phyloP scores from a whole-genome alignment of 2,797 vertebrate species.

The Thripadectes ignobilis region DNA sequence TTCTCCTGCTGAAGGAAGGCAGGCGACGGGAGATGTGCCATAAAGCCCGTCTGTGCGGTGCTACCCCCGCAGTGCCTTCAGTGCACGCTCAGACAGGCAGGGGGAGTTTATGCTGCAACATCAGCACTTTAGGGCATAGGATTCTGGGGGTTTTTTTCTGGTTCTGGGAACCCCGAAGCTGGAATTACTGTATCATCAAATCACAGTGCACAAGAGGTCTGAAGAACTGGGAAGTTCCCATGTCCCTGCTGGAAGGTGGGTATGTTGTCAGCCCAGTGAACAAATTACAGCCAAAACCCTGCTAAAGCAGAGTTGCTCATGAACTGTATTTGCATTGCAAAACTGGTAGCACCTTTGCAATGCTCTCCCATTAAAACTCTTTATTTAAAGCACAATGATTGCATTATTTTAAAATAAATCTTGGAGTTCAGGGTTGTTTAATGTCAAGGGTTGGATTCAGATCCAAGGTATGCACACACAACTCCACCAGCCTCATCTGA shows the following conservation, averaged over 20 bases:
- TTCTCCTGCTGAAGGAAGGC: neutral
- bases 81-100: accelerated
- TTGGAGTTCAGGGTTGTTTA: neutral
- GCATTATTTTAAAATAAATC: neutral
- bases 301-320: neutral
- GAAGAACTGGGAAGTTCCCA: neutral
- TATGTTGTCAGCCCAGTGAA: neutral
- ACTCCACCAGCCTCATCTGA: neutral
- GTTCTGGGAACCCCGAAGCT: neutral
- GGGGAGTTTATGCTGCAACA: neutral
- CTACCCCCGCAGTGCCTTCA: neutral
- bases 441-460: neutral
- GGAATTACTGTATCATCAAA: neutral
- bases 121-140: neutral
- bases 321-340: neutral
- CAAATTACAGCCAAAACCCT: neutral
- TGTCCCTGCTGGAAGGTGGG: neutral
- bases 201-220: neutral
- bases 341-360: neutral
- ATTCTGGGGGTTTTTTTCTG: neutral
- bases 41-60: accelerated
- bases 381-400: neutral
- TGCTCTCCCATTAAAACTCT: neutral
- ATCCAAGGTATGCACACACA: neutral
- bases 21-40: accelerated